A percentile compares a stretch with the other conserved stretches of the same genome.
phyloP scores from a whole-genome alignment of 2,797 vertebrate species.

The Chaetophractus vellerosus region DNA sequence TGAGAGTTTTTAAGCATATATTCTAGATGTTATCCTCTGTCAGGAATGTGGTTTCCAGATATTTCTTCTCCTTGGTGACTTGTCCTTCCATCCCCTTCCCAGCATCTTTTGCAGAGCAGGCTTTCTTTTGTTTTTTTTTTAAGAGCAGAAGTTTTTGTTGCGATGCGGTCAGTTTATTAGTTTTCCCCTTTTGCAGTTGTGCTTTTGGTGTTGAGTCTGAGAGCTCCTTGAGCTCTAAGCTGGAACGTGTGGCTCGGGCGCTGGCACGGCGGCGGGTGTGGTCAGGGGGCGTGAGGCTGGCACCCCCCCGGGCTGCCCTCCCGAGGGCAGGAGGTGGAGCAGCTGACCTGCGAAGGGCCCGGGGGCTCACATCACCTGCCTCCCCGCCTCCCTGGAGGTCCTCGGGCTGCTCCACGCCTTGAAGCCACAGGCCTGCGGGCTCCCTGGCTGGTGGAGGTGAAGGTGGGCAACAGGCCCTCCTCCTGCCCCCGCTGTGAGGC shows the following conservation, averaged over 20 bases:
- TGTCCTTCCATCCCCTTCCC: not conserved
- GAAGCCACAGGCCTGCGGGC: not conserved
- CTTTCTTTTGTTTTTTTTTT: too few relatives aligned
- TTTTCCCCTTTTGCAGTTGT: not conserved
- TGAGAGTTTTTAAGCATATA: not conserved
- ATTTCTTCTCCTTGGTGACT: not conserved
- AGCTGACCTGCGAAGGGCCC: too few relatives aligned
- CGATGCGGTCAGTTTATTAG: rapidly evolving
- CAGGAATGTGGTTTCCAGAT: not conserved
- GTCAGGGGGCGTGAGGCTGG: too few relatives aligned
- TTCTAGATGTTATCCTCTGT: too few relatives aligned
- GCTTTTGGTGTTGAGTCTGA: not conserved
- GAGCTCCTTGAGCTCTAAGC: not conserved
- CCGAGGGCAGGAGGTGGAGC: too few relatives aligned
- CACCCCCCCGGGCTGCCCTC: too few relatives aligned
- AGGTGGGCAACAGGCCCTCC: not conserved
- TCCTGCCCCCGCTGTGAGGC: not conserved
- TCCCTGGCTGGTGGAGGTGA: not conserved
- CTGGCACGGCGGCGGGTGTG: too few relatives aligned
- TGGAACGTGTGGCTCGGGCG: too few relatives aligned
- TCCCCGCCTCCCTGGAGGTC: too few relatives aligned
- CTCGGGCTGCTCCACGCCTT: too few relatives aligned
- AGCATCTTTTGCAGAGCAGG: not conserved
- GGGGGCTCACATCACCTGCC: too few relatives aligned
- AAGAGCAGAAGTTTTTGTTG: not conserved